Conservation (phyloP, 2,113 vertebrate species). For the Suricata suricatta region DNA sequence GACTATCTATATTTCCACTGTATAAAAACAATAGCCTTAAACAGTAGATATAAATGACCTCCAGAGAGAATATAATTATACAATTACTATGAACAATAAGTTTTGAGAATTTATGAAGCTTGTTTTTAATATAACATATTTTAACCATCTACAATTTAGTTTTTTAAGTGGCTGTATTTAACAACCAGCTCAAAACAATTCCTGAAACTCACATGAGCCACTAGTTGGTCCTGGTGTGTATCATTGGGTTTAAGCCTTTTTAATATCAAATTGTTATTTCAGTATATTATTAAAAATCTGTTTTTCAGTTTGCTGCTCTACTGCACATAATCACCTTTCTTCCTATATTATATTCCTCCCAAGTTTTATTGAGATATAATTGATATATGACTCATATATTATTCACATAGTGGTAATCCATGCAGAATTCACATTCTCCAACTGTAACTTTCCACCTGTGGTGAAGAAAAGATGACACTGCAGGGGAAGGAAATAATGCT, state of each 20-base stretch:
- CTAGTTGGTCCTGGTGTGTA: neutral
- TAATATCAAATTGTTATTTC: neutral
- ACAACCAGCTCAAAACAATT: neutral
- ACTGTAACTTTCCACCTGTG: neutral
- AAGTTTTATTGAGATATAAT: neutral
- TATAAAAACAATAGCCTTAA: neutral
- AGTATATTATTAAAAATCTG: neutral
- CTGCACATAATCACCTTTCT: neutral
- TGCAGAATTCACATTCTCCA: neutral
- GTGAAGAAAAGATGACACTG: neutral
- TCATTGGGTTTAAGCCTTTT: neutral
- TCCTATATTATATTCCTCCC: neutral
- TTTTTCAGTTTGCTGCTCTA: neutral
- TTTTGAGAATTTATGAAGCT: neutral
- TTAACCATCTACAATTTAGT: neutral
- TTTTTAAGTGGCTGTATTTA: slow-evolving; percentile 1
- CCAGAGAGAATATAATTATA: neutral
- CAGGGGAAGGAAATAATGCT: neutral
- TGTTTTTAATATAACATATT: neutral
- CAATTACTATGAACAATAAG: neutral
- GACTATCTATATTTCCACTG: neutral
- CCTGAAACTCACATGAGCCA: neutral
- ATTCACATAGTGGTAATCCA: neutral
- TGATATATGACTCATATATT: neutral
- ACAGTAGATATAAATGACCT: neutral